These are phyloP conservation scores for Exaiptasia diaphana DNA, from an alignment of 64 coral and sea anemone species.

Conservation along the genomic window DNA sequence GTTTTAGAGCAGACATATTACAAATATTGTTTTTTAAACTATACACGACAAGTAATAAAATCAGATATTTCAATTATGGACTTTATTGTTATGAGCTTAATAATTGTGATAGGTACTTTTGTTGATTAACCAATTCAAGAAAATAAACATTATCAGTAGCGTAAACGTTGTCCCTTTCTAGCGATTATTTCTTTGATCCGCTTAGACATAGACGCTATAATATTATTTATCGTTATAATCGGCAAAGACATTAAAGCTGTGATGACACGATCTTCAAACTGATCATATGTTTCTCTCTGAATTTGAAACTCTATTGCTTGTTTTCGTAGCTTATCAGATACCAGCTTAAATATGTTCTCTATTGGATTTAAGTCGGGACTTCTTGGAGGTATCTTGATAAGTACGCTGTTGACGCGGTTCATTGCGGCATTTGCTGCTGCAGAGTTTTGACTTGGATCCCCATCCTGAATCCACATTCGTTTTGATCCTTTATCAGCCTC, in stretches of 20 bases:
- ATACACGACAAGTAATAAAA: no score
- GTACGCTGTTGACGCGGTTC: background rate
- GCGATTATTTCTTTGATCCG: background rate
- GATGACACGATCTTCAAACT: background rate
- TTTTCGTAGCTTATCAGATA: background rate
- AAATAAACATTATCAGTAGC: no score
- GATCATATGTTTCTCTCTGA: constrained; percentile 5
- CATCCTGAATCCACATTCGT: constrained; percentile 31
- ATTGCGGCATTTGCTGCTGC: constrained; percentile 13
- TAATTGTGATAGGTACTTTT: background rate
- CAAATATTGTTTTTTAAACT: background rate
- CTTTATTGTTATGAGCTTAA: background rate
- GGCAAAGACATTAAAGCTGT: background rate
- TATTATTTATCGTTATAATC: background rate
- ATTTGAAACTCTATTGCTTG: constrained; percentile 6
- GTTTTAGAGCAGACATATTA: no score
- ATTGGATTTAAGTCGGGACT: constrained; percentile 38
- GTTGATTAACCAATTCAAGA: no score
- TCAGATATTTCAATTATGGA: no score
- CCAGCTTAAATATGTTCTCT: constrained; percentile 20
- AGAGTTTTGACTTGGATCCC: constrained; percentile 42
- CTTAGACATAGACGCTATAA: background rate
- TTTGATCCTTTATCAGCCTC: background rate
- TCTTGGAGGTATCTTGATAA: background rate
- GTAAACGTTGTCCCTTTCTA: background rate